These are phyloP conservation scores for Hoplias malabaricus DNA, from an alignment of 2,113 vertebrate genomes.

Conservation along the genomic window DNA sequence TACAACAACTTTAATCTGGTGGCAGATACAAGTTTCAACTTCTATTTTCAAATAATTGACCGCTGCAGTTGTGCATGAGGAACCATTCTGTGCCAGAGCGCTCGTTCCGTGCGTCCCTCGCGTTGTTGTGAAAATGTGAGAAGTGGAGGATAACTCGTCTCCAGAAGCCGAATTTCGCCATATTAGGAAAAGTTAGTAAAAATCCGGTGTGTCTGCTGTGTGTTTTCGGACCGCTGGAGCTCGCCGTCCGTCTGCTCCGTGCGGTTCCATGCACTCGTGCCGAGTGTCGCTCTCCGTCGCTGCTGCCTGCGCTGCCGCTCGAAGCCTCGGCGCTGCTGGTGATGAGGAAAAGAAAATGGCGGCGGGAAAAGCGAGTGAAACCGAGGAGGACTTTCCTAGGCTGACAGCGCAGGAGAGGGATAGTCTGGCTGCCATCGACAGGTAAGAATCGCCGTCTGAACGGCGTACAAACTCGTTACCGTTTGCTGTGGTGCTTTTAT, in stretches of 20 bases:
- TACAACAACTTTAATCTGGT: conserved; percentile 94
- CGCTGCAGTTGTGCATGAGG: conserved; percentile 9
- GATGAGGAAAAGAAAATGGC: conserved; percentile 99
- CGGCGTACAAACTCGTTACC: not conserved
- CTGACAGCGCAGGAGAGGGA: conserved; percentile 89
- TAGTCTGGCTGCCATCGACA: conserved; percentile 83
- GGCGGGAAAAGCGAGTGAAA: conserved; percentile 94
- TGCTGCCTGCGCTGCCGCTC: conserved; percentile 69
- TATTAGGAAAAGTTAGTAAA: conserved; percentile 36
- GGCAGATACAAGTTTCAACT: conserved; percentile 82
- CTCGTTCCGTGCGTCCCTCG: conserved; percentile 14
- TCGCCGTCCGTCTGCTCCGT: conserved; percentile 66
- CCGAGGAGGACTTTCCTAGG: conserved; percentile 93
- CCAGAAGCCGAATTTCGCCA: conserved; percentile 18
- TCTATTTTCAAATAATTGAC: conserved; percentile 64
- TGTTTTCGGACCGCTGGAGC: conserved; percentile 45
- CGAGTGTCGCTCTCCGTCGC: conserved; percentile 87
- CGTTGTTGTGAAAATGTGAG: conserved; percentile 49
- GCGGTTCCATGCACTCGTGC: conserved; percentile 92
- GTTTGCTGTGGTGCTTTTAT: not conserved
- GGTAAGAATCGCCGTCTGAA: conserved; percentile 67
- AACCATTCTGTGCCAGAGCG: conserved; percentile 12
- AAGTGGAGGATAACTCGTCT: conserved; percentile 41
- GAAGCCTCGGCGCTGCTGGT: conserved; percentile 83
- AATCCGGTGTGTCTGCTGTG: not conserved